These are phyloP conservation scores for Drosophila teissieri DNA, from an alignment of 1,140 invertebrate species.

Conservation along the genomic window DNA sequence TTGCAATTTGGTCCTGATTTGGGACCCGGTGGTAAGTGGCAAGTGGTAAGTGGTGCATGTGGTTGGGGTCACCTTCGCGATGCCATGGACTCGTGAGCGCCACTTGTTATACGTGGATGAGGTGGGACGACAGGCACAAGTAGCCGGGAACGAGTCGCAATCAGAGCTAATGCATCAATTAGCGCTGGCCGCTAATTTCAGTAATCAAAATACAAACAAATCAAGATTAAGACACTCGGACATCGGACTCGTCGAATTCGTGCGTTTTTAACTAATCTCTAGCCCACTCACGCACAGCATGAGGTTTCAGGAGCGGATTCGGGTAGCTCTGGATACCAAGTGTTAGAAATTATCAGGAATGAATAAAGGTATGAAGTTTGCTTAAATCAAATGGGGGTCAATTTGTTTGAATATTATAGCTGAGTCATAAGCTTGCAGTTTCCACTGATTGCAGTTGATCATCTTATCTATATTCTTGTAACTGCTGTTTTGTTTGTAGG, in stretches of 20 bases:
- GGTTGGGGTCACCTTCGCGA: background rate
- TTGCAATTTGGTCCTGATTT: background rate
- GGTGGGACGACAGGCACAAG: slow-evolving; percentile 11
- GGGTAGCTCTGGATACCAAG: background rate
- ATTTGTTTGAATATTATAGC: too few species aligned
- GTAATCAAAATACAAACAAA: slow-evolving; percentile 52
- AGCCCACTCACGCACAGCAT: slow-evolving; percentile 39
- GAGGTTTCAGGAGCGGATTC: slow-evolving; percentile 28
- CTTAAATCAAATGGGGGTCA: background rate
- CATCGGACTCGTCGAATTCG: slow-evolving; percentile 33
- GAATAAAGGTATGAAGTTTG: too few species aligned
- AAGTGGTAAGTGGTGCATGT: slow-evolving; percentile 5
- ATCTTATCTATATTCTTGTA: slow-evolving; percentile 6
- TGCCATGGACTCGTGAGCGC: slow-evolving; percentile 1
- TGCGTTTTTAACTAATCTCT: slow-evolving; percentile 43
- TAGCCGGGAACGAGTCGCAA: slow-evolving; percentile 31
- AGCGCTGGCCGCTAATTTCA: slow-evolving; percentile 48
- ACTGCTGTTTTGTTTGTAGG: background rate
- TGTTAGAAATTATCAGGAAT: background rate
- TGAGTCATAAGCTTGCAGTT: background rate
- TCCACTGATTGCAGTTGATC: background rate
- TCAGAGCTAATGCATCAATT: slow-evolving; percentile 61
- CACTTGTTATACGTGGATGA: slow-evolving; percentile 16
- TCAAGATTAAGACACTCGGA: slow-evolving; percentile 41
- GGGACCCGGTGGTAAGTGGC: too few species aligned